A percentile compares a stretch with the other conserved stretches of the same genome.
phyloP scores from a whole-genome alignment of 2,113 vertebrate species.

The Amblyopsis rosae region DNA sequence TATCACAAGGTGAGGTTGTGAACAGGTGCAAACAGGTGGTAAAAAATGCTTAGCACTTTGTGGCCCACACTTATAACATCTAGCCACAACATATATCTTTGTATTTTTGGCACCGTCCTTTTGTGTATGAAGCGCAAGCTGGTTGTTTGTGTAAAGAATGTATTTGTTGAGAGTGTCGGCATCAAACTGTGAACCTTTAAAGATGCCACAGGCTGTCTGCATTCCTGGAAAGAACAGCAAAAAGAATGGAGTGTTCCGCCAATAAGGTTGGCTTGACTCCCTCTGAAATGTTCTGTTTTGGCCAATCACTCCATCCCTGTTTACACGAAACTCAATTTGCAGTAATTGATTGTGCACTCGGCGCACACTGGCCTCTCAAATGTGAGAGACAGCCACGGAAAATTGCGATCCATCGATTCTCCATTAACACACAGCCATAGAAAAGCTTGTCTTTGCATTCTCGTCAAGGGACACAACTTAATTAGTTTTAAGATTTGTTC shows the following conservation, averaged over 20 bases:
- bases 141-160: conserved; percentile 29
- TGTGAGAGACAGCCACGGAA: conserved; percentile 51
- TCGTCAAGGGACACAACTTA: conserved; percentile 52
- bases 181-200: conserved; percentile 61
- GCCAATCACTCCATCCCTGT: conserved; percentile 55
- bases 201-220: conserved; percentile 71
- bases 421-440: conserved; percentile 38
- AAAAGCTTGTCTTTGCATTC: conserved; percentile 44
- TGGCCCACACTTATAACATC: background rate
- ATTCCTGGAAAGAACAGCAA: conserved; percentile 52
- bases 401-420: conserved; percentile 69
- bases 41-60: background rate
- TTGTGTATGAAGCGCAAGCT: conserved; percentile 1
- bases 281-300: conserved; percentile 50
- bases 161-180: conserved; percentile 39
- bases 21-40: no score
- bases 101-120: background rate
- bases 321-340: conserved; percentile 57
- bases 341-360: conserved; percentile 51
- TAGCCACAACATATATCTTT: background rate
- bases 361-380: conserved; percentile 30
- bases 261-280: conserved; percentile 43
- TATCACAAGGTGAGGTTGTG: no score
- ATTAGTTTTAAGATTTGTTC: conserved; percentile 72
- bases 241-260: conserved; percentile 53